phyloP scores from a whole-genome alignment of 2,797 vertebrate species.

The Melanotaenia trifasciata region DNA sequence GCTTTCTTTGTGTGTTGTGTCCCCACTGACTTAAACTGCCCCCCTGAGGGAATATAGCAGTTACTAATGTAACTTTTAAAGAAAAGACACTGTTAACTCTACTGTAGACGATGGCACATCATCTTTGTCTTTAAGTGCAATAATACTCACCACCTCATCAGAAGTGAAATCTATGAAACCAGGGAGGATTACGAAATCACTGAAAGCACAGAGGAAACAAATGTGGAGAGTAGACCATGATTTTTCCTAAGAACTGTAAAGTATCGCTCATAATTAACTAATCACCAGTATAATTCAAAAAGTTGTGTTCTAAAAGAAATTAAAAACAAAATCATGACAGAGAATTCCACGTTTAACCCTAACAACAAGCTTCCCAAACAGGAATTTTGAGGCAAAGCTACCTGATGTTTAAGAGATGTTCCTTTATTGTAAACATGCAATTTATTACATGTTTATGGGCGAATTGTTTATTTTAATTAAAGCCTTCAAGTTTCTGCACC shows the following conservation, averaged over 20 bases:
- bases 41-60: not conserved
- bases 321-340: not conserved
- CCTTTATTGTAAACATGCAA: not conserved
- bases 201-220: conserved; percentile 65
- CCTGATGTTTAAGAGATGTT: not conserved
- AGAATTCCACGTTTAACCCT: not conserved
- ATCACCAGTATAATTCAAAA: not conserved
- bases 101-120: not conserved
- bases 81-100: not conserved
- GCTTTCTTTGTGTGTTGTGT: not conserved
- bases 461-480: not conserved
- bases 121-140: not conserved
- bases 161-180: conserved; percentile 96
- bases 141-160: conserved; percentile 92
- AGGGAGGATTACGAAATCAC: conserved; percentile 95
- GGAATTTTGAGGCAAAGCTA: not conserved
- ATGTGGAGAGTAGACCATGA: not conserved
- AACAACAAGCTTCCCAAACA: not conserved
- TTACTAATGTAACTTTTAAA: not conserved
- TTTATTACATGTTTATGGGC: not conserved
- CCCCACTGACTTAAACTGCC: not conserved
- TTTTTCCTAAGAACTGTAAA: not conserved
- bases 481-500: not conserved
- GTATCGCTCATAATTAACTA: not conserved
- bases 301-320: not conserved